Conservation (phyloP, 2,888 invertebrate genomes). For the Patella caerulea region DNA sequence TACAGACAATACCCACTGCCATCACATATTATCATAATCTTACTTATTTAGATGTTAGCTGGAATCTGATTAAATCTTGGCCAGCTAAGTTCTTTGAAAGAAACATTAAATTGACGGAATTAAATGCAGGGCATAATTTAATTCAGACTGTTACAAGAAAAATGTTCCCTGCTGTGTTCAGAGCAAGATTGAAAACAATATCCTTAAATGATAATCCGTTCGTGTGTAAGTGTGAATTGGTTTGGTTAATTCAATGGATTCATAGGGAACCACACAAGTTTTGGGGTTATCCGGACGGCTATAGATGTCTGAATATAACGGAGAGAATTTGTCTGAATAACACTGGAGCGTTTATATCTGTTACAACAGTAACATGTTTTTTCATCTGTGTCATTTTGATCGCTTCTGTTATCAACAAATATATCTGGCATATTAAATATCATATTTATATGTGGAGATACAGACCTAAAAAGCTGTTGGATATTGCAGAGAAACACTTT, state of each 20-base stretch:
- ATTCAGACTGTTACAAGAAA: not conserved
- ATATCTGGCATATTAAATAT: not conserved
- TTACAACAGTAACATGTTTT: not conserved
- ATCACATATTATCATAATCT: not conserved
- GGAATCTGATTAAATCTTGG: not conserved
- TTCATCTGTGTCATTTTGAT: not conserved
- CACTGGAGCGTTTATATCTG: not conserved
- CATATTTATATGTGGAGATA: not conserved
- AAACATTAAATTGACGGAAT: not conserved
- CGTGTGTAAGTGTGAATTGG: conserved; percentile 76
- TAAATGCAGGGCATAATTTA: not conserved
- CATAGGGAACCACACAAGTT: not conserved
- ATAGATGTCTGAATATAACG: not conserved
- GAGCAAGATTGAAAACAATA: conserved; percentile 65
- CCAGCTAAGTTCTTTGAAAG: not conserved
- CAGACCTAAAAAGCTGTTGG: conserved; percentile 40
- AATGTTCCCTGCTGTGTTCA: not conserved
- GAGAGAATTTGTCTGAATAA: not conserved
- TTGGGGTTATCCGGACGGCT: not conserved
- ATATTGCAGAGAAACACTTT: not conserved
- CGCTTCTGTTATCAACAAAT: not conserved
- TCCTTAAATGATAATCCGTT: conserved; percentile 76
- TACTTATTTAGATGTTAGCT: not conserved
- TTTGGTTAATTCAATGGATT: conserved; percentile 40
- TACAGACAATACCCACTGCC: not conserved